Percentiles rank a stretch among this genome's conserved stretches.
phyloP scores from a whole-genome alignment of 2,888 invertebrate species.

The Hypercompe scribonia region DNA sequence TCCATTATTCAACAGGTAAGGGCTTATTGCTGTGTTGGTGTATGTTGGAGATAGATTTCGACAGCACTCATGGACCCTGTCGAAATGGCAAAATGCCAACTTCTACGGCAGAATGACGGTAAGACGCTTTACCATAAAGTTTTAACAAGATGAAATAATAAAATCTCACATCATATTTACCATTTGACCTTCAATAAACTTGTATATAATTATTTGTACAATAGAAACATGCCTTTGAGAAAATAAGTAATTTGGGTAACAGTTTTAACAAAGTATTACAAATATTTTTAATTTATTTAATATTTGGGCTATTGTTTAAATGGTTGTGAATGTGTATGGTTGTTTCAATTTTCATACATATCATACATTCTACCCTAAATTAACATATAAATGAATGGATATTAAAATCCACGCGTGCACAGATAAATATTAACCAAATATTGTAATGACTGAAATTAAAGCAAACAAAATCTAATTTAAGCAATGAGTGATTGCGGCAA shows the following conservation, averaged over 20 bases:
- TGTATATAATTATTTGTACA: background rate
- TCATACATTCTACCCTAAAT: background rate
- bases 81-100: slow-evolving; percentile 59
- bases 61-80: slow-evolving; percentile 48
- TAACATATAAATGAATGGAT: background rate
- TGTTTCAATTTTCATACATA: background rate
- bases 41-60: slow-evolving; percentile 61
- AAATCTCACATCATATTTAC: background rate
- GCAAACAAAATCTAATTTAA: too few species aligned
- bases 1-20: slow-evolving; percentile 77
- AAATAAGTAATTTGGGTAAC: background rate
- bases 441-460: background rate
- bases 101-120: background rate
- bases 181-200: background rate
- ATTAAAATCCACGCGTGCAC: background rate
- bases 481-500: too few species aligned
- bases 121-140: background rate
- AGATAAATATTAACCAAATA: too few species aligned
- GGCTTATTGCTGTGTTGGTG: slow-evolving; percentile 57
- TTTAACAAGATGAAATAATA: background rate
- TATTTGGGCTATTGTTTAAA: background rate
- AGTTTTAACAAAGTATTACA: background rate
- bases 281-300: too few species aligned
- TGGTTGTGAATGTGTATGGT: background rate
- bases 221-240: background rate